phyloP scores from a whole-genome alignment of 2,113 vertebrate genomes.

The crab-eating macaque (Macaca fascicularis) region DNA sequence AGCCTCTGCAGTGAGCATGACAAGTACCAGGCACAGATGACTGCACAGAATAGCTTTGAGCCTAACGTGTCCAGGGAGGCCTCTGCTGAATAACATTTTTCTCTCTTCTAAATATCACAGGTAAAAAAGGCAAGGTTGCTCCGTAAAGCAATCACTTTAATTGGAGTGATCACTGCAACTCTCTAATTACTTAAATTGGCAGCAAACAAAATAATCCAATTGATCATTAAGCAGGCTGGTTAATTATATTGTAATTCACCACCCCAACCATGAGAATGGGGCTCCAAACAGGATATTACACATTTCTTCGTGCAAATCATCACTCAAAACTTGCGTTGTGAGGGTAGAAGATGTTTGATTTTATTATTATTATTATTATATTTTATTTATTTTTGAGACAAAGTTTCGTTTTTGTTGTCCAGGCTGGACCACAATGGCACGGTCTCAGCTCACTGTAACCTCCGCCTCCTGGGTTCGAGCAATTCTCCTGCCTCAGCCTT shows the following conservation, averaged over 20 bases:
- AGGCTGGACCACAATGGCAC: no score
- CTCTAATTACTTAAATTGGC: slow-evolving; percentile 73
- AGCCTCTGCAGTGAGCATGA: background rate
- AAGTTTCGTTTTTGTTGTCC: no score
- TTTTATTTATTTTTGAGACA: no score
- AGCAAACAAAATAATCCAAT: slow-evolving; percentile 64
- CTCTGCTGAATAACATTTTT: background rate
- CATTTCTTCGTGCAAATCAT: background rate
- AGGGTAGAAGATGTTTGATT: background rate
- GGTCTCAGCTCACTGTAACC: no score
- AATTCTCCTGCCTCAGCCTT: no score
- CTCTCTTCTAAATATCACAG: slow-evolving; percentile 10
- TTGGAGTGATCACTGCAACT: slow-evolving; percentile 42
- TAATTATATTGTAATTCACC: slow-evolving; percentile 69
- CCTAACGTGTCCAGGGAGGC: background rate
- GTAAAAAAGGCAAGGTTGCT: slow-evolving; percentile 20
- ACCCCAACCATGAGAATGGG: background rate
- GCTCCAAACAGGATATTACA: background rate
- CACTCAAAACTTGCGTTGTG: background rate
- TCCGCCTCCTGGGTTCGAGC: no score
- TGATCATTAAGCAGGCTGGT: slow-evolving; percentile 52
- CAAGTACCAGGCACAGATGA: background rate
- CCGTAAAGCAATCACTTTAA: slow-evolving; percentile 53
- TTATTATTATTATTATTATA: no score
- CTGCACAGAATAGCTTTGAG: background rate